Percentiles rank a stretch among this genome's conserved stretches.
phyloP scores from a whole-genome alignment of 1,140 invertebrate species.

The Pseudomyrmex concolor region DNA sequence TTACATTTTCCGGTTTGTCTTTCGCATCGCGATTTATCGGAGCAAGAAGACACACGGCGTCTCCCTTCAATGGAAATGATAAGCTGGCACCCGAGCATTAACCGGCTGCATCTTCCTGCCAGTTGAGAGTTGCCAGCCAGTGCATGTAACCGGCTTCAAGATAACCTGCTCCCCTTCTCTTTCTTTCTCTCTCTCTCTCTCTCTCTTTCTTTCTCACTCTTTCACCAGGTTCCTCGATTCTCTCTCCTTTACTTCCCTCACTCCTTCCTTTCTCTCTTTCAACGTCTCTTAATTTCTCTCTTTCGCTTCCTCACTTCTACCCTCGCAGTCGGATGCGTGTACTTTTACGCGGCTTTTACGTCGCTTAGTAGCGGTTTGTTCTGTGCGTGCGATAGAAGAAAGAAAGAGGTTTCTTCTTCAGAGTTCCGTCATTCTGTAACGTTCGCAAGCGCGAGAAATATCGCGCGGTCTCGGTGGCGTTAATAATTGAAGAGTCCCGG shows the following conservation, averaged over 20 bases:
- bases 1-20: background rate
- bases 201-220: slow-evolving; percentile 38
- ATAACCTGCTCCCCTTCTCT: slow-evolving; percentile 44
- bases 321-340: slow-evolving; percentile 49
- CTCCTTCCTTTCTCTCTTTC: slow-evolving; percentile 15
- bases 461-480: slow-evolving; percentile 2
- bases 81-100: slow-evolving; percentile 39
- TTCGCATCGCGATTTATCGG: background rate
- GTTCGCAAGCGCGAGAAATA: slow-evolving; percentile 56
- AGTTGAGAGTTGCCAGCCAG: slow-evolving; percentile 45
- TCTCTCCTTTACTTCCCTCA: slow-evolving; percentile 33
- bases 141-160: slow-evolving; percentile 56
- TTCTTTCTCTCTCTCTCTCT: slow-evolving; percentile 17
- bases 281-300: slow-evolving; percentile 25
- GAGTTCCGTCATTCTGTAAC: slow-evolving; percentile 67
- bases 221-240: background rate
- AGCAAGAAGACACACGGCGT: background rate
- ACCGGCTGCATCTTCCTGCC: slow-evolving; percentile 46
- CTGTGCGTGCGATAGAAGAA: slow-evolving; percentile 48
- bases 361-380: slow-evolving; percentile 70
- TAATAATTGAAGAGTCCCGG: slow-evolving; percentile 31
- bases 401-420: slow-evolving; percentile 36
- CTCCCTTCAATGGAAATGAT: slow-evolving; percentile 50
- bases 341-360: slow-evolving; percentile 72
- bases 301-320: slow-evolving; percentile 48